Percentiles rank a stretch among this genome's conserved stretches.
Evolutionary conservation across 2,797 vertebrate genomes (phyloP).

Genomic region (Manis crassicaudata): DNA sequence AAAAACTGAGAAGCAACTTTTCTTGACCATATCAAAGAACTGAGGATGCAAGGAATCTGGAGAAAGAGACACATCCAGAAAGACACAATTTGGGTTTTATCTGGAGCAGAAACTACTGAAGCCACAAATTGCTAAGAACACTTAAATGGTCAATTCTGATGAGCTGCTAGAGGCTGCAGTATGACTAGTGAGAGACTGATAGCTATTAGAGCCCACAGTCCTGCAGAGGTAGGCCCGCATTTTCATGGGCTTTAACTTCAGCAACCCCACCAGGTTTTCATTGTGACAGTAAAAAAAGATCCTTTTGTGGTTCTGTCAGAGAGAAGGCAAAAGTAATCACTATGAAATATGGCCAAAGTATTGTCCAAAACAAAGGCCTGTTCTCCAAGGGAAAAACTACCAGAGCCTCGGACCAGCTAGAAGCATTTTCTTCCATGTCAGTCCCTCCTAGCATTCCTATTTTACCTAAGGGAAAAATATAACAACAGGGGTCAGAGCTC

Average conservation of each 20-base stretch:
- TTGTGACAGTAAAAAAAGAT: background rate
- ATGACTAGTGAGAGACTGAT: background rate
- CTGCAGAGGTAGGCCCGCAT: background rate
- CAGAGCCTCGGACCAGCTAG: background rate
- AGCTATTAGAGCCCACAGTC: background rate
- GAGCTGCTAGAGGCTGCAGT: too few species aligned
- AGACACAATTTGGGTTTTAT: background rate
- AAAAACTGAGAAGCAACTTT: background rate
- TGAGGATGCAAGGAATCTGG: background rate
- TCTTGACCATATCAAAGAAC: background rate
- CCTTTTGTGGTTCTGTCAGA: background rate
- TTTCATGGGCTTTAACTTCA: background rate
- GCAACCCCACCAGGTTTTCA: too few species aligned
- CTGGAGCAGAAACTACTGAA: background rate
- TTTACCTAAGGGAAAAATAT: background rate
- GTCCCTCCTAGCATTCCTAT: background rate
- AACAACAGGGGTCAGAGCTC: background rate
- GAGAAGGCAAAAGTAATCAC: background rate
- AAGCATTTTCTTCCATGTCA: background rate
- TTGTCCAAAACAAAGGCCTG: background rate
- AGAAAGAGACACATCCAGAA: background rate
- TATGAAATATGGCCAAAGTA: too few species aligned
- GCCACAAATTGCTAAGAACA: background rate
- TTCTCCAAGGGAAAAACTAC: background rate
- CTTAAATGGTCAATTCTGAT: background rate